phyloP scores from a whole-genome alignment of 2,888 invertebrate genomes.

The Apodemia zela region DNA sequence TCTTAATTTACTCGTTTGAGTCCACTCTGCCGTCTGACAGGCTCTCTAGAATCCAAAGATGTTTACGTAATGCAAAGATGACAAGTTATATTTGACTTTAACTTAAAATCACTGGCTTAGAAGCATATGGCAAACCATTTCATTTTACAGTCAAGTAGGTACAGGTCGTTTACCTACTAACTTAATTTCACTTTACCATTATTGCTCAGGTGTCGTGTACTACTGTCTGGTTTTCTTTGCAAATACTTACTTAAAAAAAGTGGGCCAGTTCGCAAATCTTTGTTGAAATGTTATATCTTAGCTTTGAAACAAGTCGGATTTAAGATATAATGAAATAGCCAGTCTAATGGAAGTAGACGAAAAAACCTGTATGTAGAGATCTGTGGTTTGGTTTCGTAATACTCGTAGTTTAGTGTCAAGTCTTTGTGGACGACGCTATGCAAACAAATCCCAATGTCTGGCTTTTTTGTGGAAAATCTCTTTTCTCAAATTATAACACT shows the following conservation, averaged over 20 bases:
- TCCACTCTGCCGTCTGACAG: not conserved
- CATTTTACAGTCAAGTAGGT: slow-evolving; percentile 4
- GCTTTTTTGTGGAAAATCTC: no score
- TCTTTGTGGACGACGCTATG: not conserved
- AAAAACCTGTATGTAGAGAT: slow-evolving; percentile 6
- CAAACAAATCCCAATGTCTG: not conserved
- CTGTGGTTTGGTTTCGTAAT: slow-evolving; percentile 11
- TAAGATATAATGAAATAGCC: not conserved
- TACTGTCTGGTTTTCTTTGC: slow-evolving; percentile 1
- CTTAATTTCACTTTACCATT: slow-evolving; percentile 4
- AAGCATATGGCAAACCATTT: slow-evolving; percentile 3
- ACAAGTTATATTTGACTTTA: slow-evolving; percentile 8
- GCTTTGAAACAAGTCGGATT: not conserved
- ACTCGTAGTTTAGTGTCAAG: slow-evolving; percentile 13
- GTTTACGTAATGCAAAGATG: slow-evolving; percentile 10
- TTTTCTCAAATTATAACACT: no score
- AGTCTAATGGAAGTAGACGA: not conserved
- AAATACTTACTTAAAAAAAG: slow-evolving; percentile 3
- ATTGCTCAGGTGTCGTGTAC: not conserved
- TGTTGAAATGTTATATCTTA: not conserved
- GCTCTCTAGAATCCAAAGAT: slow-evolving; percentile 4
- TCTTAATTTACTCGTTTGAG: not conserved
- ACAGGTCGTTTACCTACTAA: slow-evolving; percentile 6
- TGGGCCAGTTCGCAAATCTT: not conserved
- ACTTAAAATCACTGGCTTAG: slow-evolving; percentile 14